Base-by-base conservation (phyloP, 2,888 invertebrate species). In the Apantesis nais region DNA sequence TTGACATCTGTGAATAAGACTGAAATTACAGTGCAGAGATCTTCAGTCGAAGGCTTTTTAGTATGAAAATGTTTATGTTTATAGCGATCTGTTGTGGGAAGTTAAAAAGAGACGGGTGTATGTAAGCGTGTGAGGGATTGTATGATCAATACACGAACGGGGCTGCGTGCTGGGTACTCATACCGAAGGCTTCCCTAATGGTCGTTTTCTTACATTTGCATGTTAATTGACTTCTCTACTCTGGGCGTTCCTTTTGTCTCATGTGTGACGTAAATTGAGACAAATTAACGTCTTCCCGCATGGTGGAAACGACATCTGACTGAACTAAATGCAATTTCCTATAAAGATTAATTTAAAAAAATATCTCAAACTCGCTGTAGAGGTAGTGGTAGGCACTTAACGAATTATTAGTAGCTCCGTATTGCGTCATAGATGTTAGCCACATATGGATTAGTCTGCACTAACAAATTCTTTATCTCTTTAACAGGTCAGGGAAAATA, bases 121-220 rank as follows among this genome's bases (percentile, higher is more conserved):
- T 94, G 94, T 92, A 91, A 90, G 89, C 93, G 92, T 94, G 92
- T 92, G 93, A 87, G 92, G 91, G 88, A 89, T 88, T 86, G 90
- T 87, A 89, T 94, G 94, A 95, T 95, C 94, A 89, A 95, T 95
- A 94, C 93, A 85, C 71, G 82, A 80, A 85, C 83, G 86, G 82
- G 82, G 84, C 83, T 85, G 84, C 84, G 86, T 82, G 82, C 89
- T 68, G 85, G 86, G 80, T 85, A 86, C 85, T 88, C 86, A 84
- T 78, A 74, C 79, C 78, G 85, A 85, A 88, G 87, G 83, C 84
- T 83, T 79, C 83, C 85, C 85, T 93, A 93, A 93, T 94, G 89
- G 92, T 92, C 93, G 93, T 95, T 94, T 95, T 95, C 94, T 95
- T 94, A 93, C 91, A 95, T 95, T 94, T 94, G 93, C 94, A 95